Percentiles rank a stretch among this genome's conserved stretches.
These are phyloP conservation scores for Ceratotherium simum DNA, from an alignment of 2,113 vertebrate genomes.

Conservation along the genomic window DNA sequence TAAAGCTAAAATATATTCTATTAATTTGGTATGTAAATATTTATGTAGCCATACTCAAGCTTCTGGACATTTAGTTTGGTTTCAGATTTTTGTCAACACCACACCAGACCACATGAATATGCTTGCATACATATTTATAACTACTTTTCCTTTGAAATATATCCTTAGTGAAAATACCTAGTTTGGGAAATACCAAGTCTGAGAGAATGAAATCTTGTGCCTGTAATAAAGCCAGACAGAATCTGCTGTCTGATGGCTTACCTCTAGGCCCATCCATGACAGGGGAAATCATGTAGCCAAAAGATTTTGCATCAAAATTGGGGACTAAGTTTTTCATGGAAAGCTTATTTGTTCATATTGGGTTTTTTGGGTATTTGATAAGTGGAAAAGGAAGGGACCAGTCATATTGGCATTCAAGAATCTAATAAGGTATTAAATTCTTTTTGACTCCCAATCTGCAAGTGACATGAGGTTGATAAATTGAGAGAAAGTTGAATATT, in stretches of 20 bases:
- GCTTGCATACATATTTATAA: background rate
- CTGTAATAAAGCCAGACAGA: background rate
- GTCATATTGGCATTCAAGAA: background rate
- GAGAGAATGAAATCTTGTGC: background rate
- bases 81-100: background rate
- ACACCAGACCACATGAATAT: background rate
- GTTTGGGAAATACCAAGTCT: background rate
- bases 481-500: background rate
- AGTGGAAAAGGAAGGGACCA: background rate
- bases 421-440: background rate
- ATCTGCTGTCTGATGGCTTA: background rate
- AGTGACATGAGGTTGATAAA: background rate
- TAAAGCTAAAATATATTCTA: background rate
- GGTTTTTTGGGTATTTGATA: background rate
- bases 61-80: background rate
- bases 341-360: background rate
- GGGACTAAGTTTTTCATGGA: background rate
- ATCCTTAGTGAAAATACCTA: background rate
- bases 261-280: background rate
- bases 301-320: background rate
- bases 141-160: background rate
- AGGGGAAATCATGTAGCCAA: background rate
- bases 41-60: background rate
- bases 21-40: background rate
- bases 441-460: background rate